phyloP scores from a whole-genome alignment of 64 coral and sea anemone genomes.

The Anthopleura sola region DNA sequence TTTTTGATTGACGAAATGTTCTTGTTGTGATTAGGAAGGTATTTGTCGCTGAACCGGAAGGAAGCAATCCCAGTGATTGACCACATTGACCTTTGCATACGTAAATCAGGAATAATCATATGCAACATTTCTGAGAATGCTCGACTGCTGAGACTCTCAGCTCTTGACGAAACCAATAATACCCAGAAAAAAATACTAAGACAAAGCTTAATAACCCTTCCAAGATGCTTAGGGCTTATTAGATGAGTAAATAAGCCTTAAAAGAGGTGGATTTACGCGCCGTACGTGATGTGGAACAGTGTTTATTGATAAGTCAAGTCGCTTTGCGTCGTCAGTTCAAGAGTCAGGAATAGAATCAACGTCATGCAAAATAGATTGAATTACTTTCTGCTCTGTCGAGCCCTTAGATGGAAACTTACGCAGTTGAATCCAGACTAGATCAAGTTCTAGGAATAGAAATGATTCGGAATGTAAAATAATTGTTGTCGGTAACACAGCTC shows the following conservation, averaged over 20 bases:
- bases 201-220: not conserved
- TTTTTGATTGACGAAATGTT: not conserved
- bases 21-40: conserved; percentile 6
- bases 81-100: conserved; percentile 16
- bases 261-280: not conserved
- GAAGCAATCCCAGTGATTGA: conserved; percentile 9
- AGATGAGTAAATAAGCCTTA: not conserved
- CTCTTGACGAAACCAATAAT: not conserved
- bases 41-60: conserved; percentile 23
- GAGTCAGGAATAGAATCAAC: not conserved
- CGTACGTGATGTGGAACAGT: not conserved
- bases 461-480: not conserved
- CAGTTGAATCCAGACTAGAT: not conserved
- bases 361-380: conserved; percentile 5
- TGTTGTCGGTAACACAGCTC: not conserved
- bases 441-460: not conserved
- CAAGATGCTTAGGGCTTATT: not conserved
- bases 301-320: not conserved
- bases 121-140: conserved; percentile 11
- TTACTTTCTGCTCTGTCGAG: not conserved
- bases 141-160: not conserved
- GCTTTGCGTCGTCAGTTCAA: not conserved
- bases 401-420: not conserved
- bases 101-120: not conserved
- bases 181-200: not conserved